Percentiles rank a stretch among this genome's conserved stretches.
These are phyloP conservation scores for Sciurus niger DNA, from an alignment of 2,113 vertebrate species.

Conservation along the genomic window DNA sequence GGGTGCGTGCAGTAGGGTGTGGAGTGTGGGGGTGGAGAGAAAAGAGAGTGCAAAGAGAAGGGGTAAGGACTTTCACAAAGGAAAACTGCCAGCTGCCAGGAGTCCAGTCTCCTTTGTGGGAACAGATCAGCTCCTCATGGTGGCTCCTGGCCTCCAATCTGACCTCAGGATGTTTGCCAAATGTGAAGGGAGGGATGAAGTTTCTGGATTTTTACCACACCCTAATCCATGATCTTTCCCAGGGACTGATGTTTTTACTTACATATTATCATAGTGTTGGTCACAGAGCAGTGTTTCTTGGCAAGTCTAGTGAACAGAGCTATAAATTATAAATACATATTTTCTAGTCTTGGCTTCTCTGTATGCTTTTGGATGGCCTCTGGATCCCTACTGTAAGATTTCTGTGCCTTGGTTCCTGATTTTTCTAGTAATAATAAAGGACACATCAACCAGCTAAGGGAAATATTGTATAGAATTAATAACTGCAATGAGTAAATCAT, in stretches of 20 bases:
- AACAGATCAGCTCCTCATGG: constrained; percentile 23
- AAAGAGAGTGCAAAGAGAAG: constrained; percentile 3
- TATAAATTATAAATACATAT: constrained; percentile 44
- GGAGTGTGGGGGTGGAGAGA: constrained; percentile 56
- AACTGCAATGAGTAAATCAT: background rate
- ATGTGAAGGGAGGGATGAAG: constrained; percentile 70
- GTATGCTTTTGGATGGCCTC: background rate
- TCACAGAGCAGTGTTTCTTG: constrained; percentile 53
- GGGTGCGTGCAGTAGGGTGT: constrained; percentile 79
- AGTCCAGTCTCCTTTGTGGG: constrained; percentile 68
- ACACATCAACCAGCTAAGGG: background rate
- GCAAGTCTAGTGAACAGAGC: constrained; percentile 8
- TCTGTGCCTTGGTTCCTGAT: background rate
- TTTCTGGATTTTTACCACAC: constrained; percentile 77
- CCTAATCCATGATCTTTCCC: constrained; percentile 75
- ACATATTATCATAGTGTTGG: background rate
- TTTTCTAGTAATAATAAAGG: constrained; percentile 29
- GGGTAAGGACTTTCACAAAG: constrained; percentile 66
- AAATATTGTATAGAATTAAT: background rate
- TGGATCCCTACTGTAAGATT: background rate
- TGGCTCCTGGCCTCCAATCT: constrained; percentile 57
- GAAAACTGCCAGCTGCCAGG: constrained; percentile 72
- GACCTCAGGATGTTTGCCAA: constrained; percentile 66
- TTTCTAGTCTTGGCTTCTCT: constrained; percentile 33
- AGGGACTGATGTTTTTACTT: constrained; percentile 67